phyloP scores from a whole-genome alignment of 1,140 invertebrate species.

The Pseudomyrmex flavicornis region DNA sequence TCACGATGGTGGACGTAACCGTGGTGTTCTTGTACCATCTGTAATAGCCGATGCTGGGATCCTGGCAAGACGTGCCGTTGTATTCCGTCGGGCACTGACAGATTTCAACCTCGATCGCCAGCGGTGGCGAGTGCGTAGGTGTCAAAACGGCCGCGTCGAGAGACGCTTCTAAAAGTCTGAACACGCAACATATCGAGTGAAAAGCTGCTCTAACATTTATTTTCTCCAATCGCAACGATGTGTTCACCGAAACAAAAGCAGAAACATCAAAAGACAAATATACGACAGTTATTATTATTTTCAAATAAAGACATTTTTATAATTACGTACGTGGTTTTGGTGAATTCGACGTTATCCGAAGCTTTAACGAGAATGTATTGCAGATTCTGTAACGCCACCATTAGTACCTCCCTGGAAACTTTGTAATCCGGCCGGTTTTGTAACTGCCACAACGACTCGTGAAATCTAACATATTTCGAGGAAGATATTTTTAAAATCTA shows the following conservation, averaged over 20 bases:
- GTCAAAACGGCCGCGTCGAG: conserved; percentile 92
- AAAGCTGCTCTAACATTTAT: background rate
- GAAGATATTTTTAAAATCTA: background rate
- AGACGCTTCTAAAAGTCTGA: conserved; percentile 91
- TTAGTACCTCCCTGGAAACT: conserved; percentile 91
- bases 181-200: conserved; percentile 75
- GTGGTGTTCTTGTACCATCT: conserved; percentile 87
- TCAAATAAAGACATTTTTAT: no score
- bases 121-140: conserved; percentile 86
- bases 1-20: conserved; percentile 87
- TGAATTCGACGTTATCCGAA: conserved; percentile 89
- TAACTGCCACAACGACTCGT: conserved; percentile 88
- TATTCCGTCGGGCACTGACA: conserved; percentile 94
- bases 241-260: background rate
- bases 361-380: conserved; percentile 92
- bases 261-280: background rate
- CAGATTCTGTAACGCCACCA: conserved; percentile 95
- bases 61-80: conserved; percentile 93
- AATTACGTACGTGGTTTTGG: conserved; percentile 86
- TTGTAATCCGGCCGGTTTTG: conserved; percentile 87
- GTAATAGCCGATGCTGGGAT: conserved; percentile 94
- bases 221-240: background rate
- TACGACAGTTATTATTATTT: background rate
- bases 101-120: conserved; percentile 94
- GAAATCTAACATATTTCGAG: conserved; percentile 82